Evolutionary conservation across 2,888 invertebrate genomes (phyloP).

Genomic region (Scelioninae gen. 1): DNA sequence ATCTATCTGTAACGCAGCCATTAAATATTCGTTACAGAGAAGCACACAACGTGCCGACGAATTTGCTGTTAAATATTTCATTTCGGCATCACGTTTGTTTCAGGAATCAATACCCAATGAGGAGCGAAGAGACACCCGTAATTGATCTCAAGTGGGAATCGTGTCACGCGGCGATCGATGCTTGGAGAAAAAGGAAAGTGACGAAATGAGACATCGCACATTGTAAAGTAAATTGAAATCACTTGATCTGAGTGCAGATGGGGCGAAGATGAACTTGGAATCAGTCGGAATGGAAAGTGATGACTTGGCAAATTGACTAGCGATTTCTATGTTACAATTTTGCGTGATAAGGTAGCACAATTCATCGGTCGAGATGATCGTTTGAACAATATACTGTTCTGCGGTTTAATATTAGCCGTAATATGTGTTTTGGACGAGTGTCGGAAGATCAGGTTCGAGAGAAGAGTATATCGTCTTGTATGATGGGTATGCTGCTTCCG

Average conservation of each 20-base stretch:
- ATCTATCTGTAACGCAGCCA: constrained; percentile 1
- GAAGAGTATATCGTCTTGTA: constrained; percentile 65
- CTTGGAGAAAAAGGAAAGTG: constrained; percentile 11
- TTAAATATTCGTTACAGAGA: constrained; percentile 36
- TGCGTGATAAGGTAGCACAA: neutral
- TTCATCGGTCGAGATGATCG: constrained; percentile 18
- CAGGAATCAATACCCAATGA: constrained; percentile 38
- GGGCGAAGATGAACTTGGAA: constrained; percentile 30
- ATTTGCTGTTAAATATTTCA: constrained; percentile 36
- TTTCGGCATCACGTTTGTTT: constrained; percentile 36
- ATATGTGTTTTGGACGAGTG: constrained; percentile 67
- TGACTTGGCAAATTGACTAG: constrained; percentile 18
- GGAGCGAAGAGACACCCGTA: constrained; percentile 15
- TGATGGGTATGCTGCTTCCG: constrained; percentile 88
- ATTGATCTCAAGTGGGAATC: constrained; percentile 48
- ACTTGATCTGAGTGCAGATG: constrained; percentile 13
- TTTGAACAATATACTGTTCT: constrained; percentile 28
- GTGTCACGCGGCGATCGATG: constrained; percentile 33
- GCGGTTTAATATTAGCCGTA: constrained; percentile 40
- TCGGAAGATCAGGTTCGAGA: constrained; percentile 32
- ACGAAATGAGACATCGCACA: constrained; percentile 21
- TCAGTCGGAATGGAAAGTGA: constrained; percentile 29
- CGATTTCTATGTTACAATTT: constrained; percentile 13
- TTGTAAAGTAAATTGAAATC: constrained; percentile 31
- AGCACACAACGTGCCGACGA: neutral